Evolutionary conservation across 2,113 vertebrate genomes (phyloP), one percentile per base, ranked within the genome.

Genomic region (Poeciliopsis turrubarensis): DNA sequence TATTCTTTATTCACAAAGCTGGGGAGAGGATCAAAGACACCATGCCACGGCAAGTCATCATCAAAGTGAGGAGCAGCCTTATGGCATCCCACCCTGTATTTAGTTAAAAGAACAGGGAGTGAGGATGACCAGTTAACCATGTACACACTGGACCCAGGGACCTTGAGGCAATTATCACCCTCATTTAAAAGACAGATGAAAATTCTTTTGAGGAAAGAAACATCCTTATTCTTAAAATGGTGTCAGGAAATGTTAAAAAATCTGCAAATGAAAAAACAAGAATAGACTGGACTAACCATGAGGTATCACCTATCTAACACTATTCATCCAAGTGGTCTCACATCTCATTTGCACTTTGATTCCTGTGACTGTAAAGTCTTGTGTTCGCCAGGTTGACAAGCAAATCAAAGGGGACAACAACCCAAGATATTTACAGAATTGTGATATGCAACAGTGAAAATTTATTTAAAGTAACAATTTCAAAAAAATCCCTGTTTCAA

Each of bases 1-100:
- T 68, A 91, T 92, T 89, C 81, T 90, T 82, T 91, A 89, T 89
- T 91, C 90, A 88, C 82, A 89, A 89, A 92, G 87, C 86, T 31
- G 73, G 65, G 78, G 80, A 86, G 82, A 72, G 81, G 87, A 92
- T 92, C 87, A 91, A 89, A 92, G 79, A 75, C 74, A 41, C 60
- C 77, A 26, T 67, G 89, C 65, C 86, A 89, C 62, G 78, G 77
- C 78, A 87, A 92, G 63, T 92, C 81, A 88, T 82, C 85, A 65
- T 85, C 86, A 82, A 83, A 87, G 85, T 75, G 85, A 83, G 65
- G 67, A 87, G 75, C 77, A 71, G 61, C 80, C 82, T 78, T 76
- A 67, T 79, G 86, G 91, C 87, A 87, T 81, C 81, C 71, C 73
- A 80, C 83, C 85, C 77, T 60, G 78, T 80, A 80, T 70, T 87